Percentiles rank a stretch among this genome's conserved stretches.
Conservation (phyloP, 2,797 vertebrate genomes). For the Silurus aristotelis region DNA sequence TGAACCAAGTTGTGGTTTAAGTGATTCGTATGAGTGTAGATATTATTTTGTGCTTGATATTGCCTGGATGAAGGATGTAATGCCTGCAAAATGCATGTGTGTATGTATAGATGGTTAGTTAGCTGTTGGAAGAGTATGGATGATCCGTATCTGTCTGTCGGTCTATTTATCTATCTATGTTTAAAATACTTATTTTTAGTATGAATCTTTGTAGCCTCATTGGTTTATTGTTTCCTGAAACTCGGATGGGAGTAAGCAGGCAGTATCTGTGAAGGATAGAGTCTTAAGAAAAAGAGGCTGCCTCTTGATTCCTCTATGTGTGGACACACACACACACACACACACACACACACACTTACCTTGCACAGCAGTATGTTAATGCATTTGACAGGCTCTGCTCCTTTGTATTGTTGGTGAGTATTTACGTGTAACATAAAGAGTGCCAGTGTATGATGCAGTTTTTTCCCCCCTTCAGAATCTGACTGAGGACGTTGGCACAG, state of each 20-base stretch:
- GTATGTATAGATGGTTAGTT: background rate
- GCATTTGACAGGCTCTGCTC: constrained; percentile 41
- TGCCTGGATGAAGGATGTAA: background rate
- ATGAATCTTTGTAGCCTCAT: background rate
- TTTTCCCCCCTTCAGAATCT: constrained; percentile 82
- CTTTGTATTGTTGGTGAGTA: constrained; percentile 32
- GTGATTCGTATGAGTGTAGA: background rate
- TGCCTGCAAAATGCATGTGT: background rate
- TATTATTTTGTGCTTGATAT: background rate
- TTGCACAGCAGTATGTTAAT: constrained; percentile 40
- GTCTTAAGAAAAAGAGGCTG: constrained; percentile 34
- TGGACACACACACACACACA: constrained; percentile 13
- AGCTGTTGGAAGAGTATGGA: too few species aligned
- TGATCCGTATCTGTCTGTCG: background rate
- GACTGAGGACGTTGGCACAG: constrained; percentile 95
- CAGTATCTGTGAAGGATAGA: constrained; percentile 49
- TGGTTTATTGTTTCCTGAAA: constrained; percentile 20
- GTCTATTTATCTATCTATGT: background rate
- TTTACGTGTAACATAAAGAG: constrained; percentile 8
- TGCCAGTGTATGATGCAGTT: constrained; percentile 30
- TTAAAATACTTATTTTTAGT: background rate
- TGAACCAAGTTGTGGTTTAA: background rate
- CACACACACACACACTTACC: constrained; percentile 30
- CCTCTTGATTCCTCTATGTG: constrained; percentile 18
- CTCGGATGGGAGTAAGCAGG: constrained; percentile 19